Conservation (phyloP, 2,888 invertebrate species). For the Aporophyla nigra region DNA sequence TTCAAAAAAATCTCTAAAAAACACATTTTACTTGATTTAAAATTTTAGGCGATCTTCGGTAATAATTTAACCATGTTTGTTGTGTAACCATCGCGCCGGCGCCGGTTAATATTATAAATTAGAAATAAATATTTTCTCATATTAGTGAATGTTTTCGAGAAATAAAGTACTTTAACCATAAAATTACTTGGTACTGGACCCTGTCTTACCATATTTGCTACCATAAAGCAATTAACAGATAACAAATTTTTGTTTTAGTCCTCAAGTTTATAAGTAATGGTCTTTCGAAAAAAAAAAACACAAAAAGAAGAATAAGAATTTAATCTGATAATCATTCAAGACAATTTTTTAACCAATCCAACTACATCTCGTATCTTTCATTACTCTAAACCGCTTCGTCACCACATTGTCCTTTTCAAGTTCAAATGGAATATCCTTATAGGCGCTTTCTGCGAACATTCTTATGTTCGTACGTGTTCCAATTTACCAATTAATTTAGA, state of each 20-base stretch:
- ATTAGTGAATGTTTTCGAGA: too few species aligned
- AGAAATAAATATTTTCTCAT: too few species aligned
- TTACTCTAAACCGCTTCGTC: constrained; percentile 49
- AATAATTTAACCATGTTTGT: too few species aligned
- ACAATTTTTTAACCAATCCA: constrained; percentile 37
- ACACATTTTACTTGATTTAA: too few species aligned
- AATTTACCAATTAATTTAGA: constrained; percentile 64
- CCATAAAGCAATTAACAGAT: not conserved
- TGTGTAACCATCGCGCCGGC: too few species aligned
- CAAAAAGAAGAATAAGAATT: not conserved
- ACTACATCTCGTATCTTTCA: constrained; percentile 30
- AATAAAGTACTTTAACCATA: too few species aligned
- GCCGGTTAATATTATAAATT: too few species aligned
- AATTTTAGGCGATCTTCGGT: too few species aligned
- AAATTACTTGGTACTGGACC: not conserved
- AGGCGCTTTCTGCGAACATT: constrained; percentile 37
- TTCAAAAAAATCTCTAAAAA: too few species aligned
- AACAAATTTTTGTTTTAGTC: not conserved
- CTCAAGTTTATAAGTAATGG: not conserved
- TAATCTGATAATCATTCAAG: constrained; percentile 14
- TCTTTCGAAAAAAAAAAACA: not conserved
- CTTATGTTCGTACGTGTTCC: constrained; percentile 60
- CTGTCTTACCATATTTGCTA: not conserved
- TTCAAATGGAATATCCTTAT: constrained; percentile 48
- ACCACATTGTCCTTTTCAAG: constrained; percentile 55